phyloP scores from a whole-genome alignment of 2,888 invertebrate species.

The Gymnosoma rotundatum region DNA sequence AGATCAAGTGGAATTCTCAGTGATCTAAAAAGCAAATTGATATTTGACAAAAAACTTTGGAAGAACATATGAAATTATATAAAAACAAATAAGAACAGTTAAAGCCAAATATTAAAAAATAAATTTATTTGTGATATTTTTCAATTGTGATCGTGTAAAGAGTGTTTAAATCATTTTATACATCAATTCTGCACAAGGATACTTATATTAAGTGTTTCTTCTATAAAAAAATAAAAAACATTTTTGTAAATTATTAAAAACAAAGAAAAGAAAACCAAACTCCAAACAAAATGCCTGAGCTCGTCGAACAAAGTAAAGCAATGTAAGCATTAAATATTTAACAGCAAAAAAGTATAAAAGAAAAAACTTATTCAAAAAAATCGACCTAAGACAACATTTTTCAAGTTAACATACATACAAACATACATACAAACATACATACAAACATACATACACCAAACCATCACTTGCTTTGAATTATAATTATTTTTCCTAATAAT shows the following conservation, averaged over 20 bases:
- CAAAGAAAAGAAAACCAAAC: slow-evolving; percentile 62
- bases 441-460: background rate
- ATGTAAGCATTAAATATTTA: slow-evolving; percentile 74
- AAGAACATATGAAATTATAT: slow-evolving; percentile 78
- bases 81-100: slow-evolving; percentile 52
- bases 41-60: slow-evolving; percentile 81
- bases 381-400: slow-evolving; percentile 30
- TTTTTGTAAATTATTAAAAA: slow-evolving; percentile 73
- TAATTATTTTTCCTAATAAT: no score
- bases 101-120: slow-evolving; percentile 47
- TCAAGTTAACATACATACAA: no score
- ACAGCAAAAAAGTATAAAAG: no score
- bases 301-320: slow-evolving; percentile 79
- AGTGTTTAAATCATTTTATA: slow-evolving; percentile 53
- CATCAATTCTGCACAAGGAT: slow-evolving; percentile 33
- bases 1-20: slow-evolving; percentile 81
- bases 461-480: background rate
- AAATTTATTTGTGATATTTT: slow-evolving; percentile 67
- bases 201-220: slow-evolving; percentile 68
- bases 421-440: background rate
- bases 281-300: slow-evolving; percentile 77
- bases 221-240: slow-evolving; percentile 66
- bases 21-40: slow-evolving; percentile 80
- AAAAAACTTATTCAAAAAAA: background rate
- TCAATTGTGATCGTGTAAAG: slow-evolving; percentile 70